Evolutionary conservation across 2,113 vertebrate genomes (phyloP).

Genomic region (Oxygymnocypris stewartii): DNA sequence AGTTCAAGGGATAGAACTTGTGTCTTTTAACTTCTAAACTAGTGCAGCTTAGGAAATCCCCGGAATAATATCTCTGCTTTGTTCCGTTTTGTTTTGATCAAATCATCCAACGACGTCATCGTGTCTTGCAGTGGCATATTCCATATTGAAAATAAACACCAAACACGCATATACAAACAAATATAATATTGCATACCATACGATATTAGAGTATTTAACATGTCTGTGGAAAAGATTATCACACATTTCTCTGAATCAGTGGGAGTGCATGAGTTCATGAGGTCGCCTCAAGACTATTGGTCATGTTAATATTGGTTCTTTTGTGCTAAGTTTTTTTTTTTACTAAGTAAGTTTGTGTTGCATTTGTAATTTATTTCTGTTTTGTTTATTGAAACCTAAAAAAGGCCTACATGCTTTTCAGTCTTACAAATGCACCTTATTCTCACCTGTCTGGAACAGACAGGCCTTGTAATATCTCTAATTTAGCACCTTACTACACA

Average conservation of each 20-base stretch:
- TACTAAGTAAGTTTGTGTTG: slow-evolving; percentile 60
- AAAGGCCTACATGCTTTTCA: slow-evolving; percentile 73
- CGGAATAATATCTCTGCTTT: slow-evolving; percentile 75
- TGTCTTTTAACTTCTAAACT: slow-evolving; percentile 79
- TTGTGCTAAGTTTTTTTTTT: slow-evolving; percentile 50
- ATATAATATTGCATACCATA: slow-evolving; percentile 66
- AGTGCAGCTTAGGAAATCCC: slow-evolving; percentile 78
- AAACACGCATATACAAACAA: not conserved
- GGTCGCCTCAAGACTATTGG: slow-evolving; percentile 83
- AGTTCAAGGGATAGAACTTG: slow-evolving; percentile 77
- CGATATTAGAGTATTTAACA: slow-evolving; percentile 46
- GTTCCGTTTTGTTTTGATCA: slow-evolving; percentile 70
- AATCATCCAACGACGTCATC: slow-evolving; percentile 50
- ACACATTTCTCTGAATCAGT: slow-evolving; percentile 67
- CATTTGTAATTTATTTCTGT: slow-evolving; percentile 68
- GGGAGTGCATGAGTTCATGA: slow-evolving; percentile 74
- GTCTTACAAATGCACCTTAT: slow-evolving; percentile 84
- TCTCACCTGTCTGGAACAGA: slow-evolving; percentile 71
- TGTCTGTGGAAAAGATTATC: slow-evolving; percentile 63
- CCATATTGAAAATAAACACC: slow-evolving; percentile 45
- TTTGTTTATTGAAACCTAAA: slow-evolving; percentile 65
- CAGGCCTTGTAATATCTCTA: slow-evolving; percentile 78
- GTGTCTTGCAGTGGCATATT: slow-evolving; percentile 62
- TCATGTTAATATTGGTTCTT: slow-evolving; percentile 70
- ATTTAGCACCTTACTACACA: slow-evolving; percentile 83